A percentile compares a stretch with the other conserved stretches of the same genome.
phyloP scores from a whole-genome alignment of 2,888 invertebrate species.

The Melolontha melolontha region DNA sequence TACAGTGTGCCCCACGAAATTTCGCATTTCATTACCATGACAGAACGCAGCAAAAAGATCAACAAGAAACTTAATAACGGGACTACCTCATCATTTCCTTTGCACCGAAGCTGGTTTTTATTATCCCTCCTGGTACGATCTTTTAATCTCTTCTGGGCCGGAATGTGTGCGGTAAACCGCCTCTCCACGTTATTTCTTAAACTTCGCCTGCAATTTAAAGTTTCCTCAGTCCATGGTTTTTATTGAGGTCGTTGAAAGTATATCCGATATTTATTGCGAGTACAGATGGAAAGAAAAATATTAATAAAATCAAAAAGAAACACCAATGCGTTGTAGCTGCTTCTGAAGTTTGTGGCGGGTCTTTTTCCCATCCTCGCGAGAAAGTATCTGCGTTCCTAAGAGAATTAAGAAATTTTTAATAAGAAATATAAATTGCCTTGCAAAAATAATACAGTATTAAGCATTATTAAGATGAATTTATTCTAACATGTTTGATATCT shows the following conservation, averaged over 20 bases:
- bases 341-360: background rate
- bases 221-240: constrained; percentile 21
- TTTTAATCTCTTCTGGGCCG: constrained; percentile 30
- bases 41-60: constrained; percentile 25
- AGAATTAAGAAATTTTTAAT: no score
- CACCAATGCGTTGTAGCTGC: background rate
- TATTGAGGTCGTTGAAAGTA: constrained; percentile 25
- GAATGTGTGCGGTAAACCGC: constrained; percentile 23
- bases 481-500: no score
- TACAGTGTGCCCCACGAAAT: constrained; percentile 6
- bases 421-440: no score
- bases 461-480: no score
- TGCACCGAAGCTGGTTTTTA: constrained; percentile 30
- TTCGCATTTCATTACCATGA: constrained; percentile 31
- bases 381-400: no score
- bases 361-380: no score
- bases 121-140: constrained; percentile 32
- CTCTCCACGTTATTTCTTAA: constrained; percentile 27
- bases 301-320: constrained; percentile 5
- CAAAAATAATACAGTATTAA: no score
- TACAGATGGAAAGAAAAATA: constrained; percentile 23
- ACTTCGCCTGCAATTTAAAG: constrained; percentile 33
- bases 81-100: constrained; percentile 34
- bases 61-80: constrained; percentile 37
- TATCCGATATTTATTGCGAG: constrained; percentile 23